Evolutionary conservation across 2,113 vertebrate species (phyloP).

Genomic region (Ailuropoda melanoleuca): DNA sequence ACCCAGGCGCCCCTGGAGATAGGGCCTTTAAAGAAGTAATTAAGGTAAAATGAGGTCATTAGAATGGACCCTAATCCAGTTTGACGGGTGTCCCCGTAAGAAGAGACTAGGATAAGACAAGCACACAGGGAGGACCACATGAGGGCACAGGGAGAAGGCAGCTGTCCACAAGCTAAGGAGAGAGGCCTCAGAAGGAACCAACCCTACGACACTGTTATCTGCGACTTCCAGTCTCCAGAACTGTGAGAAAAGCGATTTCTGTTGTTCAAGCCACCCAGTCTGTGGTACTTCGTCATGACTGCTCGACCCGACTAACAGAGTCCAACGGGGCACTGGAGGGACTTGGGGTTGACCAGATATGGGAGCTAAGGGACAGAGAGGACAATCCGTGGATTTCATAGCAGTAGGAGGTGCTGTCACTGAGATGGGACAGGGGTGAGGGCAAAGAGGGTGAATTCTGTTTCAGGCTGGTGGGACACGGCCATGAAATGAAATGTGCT

Average conservation of each 20-base stretch:
- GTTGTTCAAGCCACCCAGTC: background rate
- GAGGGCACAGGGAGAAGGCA: background rate
- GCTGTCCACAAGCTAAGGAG: background rate
- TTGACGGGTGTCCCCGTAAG: background rate
- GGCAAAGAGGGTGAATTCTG: background rate
- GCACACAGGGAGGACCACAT: background rate
- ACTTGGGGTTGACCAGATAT: background rate
- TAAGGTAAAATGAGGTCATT: background rate
- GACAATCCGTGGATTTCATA: background rate
- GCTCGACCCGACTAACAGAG: background rate
- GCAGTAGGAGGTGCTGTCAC: background rate
- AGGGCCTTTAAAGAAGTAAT: background rate
- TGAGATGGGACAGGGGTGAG: no score
- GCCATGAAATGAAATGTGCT: background rate
- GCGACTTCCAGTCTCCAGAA: background rate
- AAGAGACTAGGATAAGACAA: background rate
- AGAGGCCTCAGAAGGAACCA: background rate
- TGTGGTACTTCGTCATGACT: fast-evolving
- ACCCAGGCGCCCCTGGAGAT: background rate
- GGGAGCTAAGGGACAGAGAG: background rate
- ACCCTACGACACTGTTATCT: background rate
- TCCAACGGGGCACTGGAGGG: background rate
- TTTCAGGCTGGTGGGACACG: background rate
- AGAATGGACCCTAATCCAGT: background rate
- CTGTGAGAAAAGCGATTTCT: background rate